Evolutionary conservation across 2,113 vertebrate genomes (phyloP).

Genomic region (Nymphicus hollandicus): DNA sequence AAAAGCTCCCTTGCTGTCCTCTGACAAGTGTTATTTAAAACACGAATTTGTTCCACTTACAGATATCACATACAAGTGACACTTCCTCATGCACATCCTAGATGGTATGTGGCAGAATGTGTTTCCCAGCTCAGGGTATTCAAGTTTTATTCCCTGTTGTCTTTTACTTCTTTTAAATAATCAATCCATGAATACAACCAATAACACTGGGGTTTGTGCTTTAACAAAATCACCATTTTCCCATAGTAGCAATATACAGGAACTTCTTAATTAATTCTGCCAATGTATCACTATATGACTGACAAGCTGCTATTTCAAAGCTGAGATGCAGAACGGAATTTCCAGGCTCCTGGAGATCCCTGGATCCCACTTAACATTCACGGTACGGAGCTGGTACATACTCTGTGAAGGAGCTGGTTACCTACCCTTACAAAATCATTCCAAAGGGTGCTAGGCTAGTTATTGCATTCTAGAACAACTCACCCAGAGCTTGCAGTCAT

Average conservation of each 20-base stretch:
- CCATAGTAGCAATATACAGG: background rate
- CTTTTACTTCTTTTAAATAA: background rate
- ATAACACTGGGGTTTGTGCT: background rate
- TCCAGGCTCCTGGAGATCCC: background rate
- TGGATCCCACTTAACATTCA: background rate
- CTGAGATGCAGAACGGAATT: background rate
- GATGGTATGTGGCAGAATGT: background rate
- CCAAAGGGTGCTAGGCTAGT: background rate
- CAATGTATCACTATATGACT: background rate
- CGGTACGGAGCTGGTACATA: background rate
- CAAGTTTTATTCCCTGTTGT: background rate
- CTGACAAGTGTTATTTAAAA: background rate
- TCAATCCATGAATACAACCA: background rate
- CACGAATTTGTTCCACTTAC: background rate
- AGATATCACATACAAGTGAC: background rate
- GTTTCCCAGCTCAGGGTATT: background rate
- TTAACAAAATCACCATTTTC: background rate
- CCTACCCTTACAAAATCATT: background rate
- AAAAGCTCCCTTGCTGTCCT: background rate
- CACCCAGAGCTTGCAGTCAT: background rate
- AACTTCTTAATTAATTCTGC: background rate
- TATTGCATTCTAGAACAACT: background rate
- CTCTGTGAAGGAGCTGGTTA: background rate
- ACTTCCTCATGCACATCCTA: background rate
- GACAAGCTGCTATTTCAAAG: background rate